Evolutionary conservation across 2,888 invertebrate species (phyloP), one percentile per base, ranked within the genome.

Genomic region (Oscheius sp.): DNA sequence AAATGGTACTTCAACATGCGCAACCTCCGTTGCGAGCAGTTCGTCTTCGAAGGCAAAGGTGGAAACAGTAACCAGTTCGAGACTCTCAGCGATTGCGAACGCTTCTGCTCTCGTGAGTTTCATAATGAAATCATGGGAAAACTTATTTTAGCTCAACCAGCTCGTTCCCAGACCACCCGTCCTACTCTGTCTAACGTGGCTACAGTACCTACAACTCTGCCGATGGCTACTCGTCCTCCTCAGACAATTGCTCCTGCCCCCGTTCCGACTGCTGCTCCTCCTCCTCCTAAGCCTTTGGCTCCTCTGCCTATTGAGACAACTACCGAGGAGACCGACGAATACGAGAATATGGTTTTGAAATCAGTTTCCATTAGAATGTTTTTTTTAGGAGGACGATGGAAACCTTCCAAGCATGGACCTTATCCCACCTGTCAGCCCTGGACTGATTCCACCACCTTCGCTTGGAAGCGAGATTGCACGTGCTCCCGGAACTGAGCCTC

Each of bases 1-100:
- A 85, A 86, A 63, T 89, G 83, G 85, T 88, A 86, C 81, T 88
- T 86, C 84, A 87, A 89, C 83, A 82, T 79, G 75, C 75, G 83
- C 48, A 87, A 88, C 65, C 80, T 87, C 21, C 80, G 86, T 35
- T 88, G 88, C 76, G 88, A 88, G 75, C 87, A 87, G 76, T 86
- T 89, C 68, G 86, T 88, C 50, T 88, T 82, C 79, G 83, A 85
- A 59, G 88, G 88, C 62, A 76, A 81, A 7, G 86, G 84, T 35
- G 88, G 88, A 66, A 88, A 89, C 76, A 79, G 76, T 35, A 88
- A 88, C 68, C 84, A 83, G 71, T 88, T 88, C 74, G 82, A 84
- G 70, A 83, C 82, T 5, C 77, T 81, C 10, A 76, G 77, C n/a
- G 86, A 86, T 32, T 88, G 88, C 77, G 84, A 85, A 70, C 57